Evolutionary conservation across 2,113 vertebrate genomes (phyloP), one percentile per base, ranked within the genome.

Genomic region (Nothobranchius furzeri): DNA sequence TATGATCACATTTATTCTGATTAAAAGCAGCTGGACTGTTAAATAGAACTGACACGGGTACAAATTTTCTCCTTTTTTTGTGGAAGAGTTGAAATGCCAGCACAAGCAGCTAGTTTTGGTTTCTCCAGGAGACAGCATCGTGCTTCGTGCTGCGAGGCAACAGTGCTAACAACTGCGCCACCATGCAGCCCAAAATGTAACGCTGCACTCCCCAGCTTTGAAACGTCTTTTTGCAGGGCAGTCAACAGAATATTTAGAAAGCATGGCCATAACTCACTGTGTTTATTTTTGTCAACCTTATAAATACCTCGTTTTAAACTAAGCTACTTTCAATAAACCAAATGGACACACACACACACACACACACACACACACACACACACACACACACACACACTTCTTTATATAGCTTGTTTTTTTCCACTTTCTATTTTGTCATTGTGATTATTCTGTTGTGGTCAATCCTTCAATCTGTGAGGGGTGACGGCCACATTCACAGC

Each of bases 61-160:
- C n/a, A 7, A 3, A 17, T 30, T 30, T 30, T 30, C 30, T 30
- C 4, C 30, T 30, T 30, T 30, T 30, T 30, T 3, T 3, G 30
- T 30, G 30, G 30, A 30, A 30, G 30, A 4, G 30, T 30, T 30
- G 30, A 30, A 30, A 30, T 30, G 30, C 30, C 30, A 30, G 2
- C 30, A 30, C 2, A 20, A 20, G 20, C 20, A 12, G 3, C 57
- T 36, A 43, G 7, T 61, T 46, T 20, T 13, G 24, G n/a, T 14
- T 56, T 9, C 54, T 60, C 7, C 14, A 25, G 69, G 63, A 47
- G 64, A 73, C 46, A 56, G 35, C 40, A 7, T 71, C 47, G 20
- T 20, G 20, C 20, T 20, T 20, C 42, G 43, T 42, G 35, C 20
- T 30, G 75, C 20, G 20, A 20, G 20, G 20, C 1, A 20, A 20